A percentile compares a stretch with the other conserved stretches of the same genome.
These are phyloP conservation scores for Melanotaenia nigrans DNA, from an alignment of 2,797 vertebrate genomes.

Conservation along the genomic window DNA sequence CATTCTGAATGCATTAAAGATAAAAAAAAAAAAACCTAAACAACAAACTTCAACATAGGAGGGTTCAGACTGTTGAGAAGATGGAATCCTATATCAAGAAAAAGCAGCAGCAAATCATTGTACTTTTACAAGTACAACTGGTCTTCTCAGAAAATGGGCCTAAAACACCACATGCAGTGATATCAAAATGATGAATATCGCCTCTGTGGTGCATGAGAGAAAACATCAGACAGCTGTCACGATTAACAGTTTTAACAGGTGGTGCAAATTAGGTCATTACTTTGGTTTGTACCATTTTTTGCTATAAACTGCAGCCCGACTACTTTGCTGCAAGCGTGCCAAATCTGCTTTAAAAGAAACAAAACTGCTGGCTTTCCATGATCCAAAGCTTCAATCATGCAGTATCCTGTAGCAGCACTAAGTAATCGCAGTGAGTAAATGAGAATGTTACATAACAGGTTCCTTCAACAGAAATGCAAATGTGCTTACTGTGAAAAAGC, in stretches of 20 bases:
- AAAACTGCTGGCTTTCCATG: slow-evolving; percentile 25
- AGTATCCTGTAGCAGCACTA: slow-evolving; percentile 12
- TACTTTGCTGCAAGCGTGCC: background rate
- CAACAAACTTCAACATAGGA: background rate
- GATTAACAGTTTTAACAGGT: background rate
- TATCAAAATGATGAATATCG: background rate
- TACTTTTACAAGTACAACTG: background rate
- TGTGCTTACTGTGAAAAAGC: slow-evolving; percentile 61
- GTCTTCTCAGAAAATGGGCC: background rate
- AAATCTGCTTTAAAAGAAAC: background rate
- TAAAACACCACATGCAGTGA: background rate
- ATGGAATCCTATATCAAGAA: background rate
- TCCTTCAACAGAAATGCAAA: slow-evolving; percentile 58
- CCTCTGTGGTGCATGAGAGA: background rate
- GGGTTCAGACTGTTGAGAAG: background rate
- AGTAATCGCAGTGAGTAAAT: slow-evolving; percentile 15
- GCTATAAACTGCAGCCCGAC: background rate
- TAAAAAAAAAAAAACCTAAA: background rate
- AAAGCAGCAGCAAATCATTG: background rate
- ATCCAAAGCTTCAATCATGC: slow-evolving; percentile 15
- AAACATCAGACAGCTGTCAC: background rate
- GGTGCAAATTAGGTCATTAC: slow-evolving; percentile 1
- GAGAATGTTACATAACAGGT: slow-evolving; percentile 25
- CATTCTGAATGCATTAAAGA: background rate
- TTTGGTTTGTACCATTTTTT: slow-evolving; percentile 1